A percentile compares a stretch with the other conserved stretches of the same genome.
Conservation (phyloP, 2,888 invertebrate species). For the Caenorhabditis becei region DNA sequence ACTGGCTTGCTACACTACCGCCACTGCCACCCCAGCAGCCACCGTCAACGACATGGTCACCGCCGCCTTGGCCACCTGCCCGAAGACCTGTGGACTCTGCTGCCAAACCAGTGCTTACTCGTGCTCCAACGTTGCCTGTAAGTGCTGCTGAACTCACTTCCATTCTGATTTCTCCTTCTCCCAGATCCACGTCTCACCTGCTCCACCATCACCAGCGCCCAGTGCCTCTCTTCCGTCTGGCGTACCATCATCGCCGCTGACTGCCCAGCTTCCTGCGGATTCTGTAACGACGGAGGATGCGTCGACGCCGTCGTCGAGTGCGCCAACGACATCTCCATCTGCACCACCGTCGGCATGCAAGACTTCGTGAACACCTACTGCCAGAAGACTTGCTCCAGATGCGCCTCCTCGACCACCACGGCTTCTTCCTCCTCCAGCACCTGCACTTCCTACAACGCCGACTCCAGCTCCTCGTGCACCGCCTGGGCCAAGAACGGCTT, state of each 20-base stretch:
- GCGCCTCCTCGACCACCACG: constrained; percentile 42
- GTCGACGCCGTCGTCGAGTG: constrained; percentile 65
- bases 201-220: constrained; percentile 48
- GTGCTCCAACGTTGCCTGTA: constrained; percentile 61
- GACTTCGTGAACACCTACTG: constrained; percentile 63
- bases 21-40: constrained; percentile 44
- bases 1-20: constrained; percentile 48
- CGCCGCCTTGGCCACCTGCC: constrained; percentile 51
- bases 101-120: constrained; percentile 60
- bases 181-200: constrained; percentile 47
- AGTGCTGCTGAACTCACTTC: background rate
- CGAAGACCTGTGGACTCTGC: constrained; percentile 67
- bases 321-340: constrained; percentile 62
- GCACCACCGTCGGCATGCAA: constrained; percentile 50
- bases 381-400: constrained; percentile 66
- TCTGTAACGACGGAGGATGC: constrained; percentile 64
- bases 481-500: constrained; percentile 49
- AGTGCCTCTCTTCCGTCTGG: constrained; percentile 57
- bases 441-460: constrained; percentile 49
- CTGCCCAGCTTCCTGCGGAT: constrained; percentile 63
- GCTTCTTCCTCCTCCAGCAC: constrained; percentile 29
- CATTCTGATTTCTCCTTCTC: background rate
- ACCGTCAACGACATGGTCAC: constrained; percentile 38
- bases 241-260: constrained; percentile 59
- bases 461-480: constrained; percentile 37